A percentile compares a stretch with the other conserved stretches of the same genome.
These are phyloP conservation scores for Cephalophus harveyi DNA, from an alignment of 2,113 vertebrate genomes.

Conservation along the genomic window DNA sequence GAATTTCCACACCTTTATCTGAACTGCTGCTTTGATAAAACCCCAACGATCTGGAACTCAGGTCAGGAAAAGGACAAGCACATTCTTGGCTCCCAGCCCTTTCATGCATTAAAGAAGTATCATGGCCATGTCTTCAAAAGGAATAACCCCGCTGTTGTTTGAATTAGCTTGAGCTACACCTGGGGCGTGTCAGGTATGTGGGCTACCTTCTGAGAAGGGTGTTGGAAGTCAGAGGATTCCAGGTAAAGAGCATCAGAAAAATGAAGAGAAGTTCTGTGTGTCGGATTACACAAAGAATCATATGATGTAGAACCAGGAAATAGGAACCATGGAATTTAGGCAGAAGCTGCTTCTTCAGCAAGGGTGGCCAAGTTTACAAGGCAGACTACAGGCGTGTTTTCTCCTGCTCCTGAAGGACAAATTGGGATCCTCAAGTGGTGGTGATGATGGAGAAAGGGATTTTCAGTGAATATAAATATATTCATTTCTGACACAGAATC, in stretches of 20 bases:
- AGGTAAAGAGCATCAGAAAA: neutral
- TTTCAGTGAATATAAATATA: neutral
- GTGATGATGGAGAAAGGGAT: neutral
- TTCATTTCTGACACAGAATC: neutral
- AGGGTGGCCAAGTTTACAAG: neutral
- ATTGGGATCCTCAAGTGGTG: neutral
- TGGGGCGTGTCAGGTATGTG: neutral
- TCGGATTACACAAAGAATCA: neutral
- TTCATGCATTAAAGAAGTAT: neutral
- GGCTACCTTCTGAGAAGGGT: neutral
- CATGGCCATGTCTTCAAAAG: neutral
- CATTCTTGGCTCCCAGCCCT: neutral
- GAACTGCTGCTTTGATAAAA: neutral
- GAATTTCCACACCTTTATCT: neutral
- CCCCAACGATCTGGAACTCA: neutral
- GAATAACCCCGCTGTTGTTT: neutral
- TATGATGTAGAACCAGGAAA: neutral
- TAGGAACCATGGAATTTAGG: neutral
- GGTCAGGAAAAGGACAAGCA: neutral
- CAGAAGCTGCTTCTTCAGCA: neutral
- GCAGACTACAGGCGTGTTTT: neutral
- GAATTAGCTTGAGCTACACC: neutral
- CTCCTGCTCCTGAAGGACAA: neutral
- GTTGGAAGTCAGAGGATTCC: neutral
- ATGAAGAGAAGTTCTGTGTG: neutral